Conservation (phyloP, 2,797 vertebrate genomes). For the Carcharodon carcharias region DNA sequence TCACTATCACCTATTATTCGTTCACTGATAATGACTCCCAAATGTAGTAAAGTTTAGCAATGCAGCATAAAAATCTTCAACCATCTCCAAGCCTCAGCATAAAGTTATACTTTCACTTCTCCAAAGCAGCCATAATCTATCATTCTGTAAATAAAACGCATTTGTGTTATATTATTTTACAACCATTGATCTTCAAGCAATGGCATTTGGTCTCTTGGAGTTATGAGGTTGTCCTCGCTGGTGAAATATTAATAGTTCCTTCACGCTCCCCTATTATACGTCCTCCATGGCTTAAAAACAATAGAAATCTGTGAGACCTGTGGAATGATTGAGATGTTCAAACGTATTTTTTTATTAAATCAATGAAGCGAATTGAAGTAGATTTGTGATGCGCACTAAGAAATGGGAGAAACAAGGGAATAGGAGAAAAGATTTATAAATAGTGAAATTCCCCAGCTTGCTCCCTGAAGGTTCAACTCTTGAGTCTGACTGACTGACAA, state of each 20-base stretch:
- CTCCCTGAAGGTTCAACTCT: background rate
- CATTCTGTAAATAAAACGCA: slow-evolving; percentile 22
- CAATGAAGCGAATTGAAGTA: background rate
- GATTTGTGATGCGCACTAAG: background rate
- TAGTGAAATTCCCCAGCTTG: background rate
- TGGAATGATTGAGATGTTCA: slow-evolving; percentile 8
- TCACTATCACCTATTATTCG: background rate
- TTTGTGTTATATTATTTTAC: background rate
- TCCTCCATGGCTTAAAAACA: background rate
- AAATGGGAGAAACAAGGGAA: background rate
- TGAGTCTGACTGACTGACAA: background rate
- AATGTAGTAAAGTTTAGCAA: background rate
- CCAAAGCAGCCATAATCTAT: background rate
- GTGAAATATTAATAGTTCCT: background rate
- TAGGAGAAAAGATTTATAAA: background rate
- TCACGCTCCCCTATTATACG: background rate
- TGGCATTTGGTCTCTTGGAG: background rate
- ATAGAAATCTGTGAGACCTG: background rate
- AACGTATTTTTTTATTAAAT: background rate
- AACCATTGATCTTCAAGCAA: background rate
- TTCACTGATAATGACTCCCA: background rate
- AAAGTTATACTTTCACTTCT: background rate
- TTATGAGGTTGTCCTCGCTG: background rate
- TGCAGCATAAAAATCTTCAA: background rate
- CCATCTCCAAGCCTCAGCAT: background rate